These are phyloP conservation scores for Ephydatia muelleri DNA, from an alignment of 37 sponge, comb jelly and placozoan species.

Conservation along the genomic window DNA sequence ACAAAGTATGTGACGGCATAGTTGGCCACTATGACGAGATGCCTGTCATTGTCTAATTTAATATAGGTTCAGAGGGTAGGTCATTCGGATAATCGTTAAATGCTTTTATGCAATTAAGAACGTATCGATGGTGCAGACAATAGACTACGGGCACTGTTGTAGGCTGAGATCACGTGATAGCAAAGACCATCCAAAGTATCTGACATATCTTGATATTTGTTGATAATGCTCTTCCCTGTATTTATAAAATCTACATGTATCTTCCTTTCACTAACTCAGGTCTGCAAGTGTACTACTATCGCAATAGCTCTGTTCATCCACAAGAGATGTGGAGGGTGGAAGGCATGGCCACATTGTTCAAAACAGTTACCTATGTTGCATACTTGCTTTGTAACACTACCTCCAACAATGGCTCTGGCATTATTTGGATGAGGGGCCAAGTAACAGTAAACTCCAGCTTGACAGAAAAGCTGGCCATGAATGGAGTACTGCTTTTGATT, in stretches of 20 bases:
- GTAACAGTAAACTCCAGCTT: neutral
- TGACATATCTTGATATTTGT: neutral
- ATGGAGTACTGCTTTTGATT: neutral
- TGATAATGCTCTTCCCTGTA: neutral
- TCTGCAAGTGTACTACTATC: neutral
- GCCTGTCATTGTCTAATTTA: too few species aligned
- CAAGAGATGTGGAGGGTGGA: constrained; percentile 15
- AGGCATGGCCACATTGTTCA: constrained; percentile 24
- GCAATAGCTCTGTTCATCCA: neutral
- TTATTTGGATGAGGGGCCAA: constrained; percentile 15
- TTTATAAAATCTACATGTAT: neutral
- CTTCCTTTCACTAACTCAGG: neutral
- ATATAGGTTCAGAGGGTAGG: too few species aligned
- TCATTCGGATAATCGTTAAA: too few species aligned
- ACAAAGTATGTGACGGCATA: too few species aligned
- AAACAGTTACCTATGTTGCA: neutral
- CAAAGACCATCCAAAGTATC: too few species aligned
- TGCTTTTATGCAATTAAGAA: too few species aligned
- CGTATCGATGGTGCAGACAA: too few species aligned
- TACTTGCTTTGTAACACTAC: constrained; percentile 27
- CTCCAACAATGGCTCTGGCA: neutral
- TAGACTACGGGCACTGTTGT: too few species aligned
- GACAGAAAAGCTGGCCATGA: neutral
- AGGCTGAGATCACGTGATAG: too few species aligned
- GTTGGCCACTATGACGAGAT: too few species aligned